Evolutionary conservation across 2,797 vertebrate genomes (phyloP), one percentile per base, ranked within the genome.

Genomic region (Hylomyscus alleni): DNA sequence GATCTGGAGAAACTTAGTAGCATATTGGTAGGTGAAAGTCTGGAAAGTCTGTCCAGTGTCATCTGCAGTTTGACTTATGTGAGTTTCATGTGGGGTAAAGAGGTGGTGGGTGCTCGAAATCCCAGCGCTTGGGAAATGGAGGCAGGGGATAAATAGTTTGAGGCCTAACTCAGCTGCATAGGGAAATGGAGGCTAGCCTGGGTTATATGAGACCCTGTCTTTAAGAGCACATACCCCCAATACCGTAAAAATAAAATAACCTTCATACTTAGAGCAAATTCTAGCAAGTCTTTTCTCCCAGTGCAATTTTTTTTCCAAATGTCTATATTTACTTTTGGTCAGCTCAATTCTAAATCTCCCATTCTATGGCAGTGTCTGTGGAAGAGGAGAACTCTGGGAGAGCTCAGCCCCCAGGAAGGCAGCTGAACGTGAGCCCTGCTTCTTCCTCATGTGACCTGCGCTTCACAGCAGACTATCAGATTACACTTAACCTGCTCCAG

Each of bases 261-360:
- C 81, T 75, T 1, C 77, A 65, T 77, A 82, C 11, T 50, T 0
- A 3, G 75, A 29, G 75, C 34, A 14, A 80, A 67, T 98, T 96
- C 96, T 77, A 96, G 92, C 72, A 98, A 98, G 94, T 94, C 97
- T 98, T 97, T 85, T 98, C 97, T 37, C 97, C 37, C 26, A 20
- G 40, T 3, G 26, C 19, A 37, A 17, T 98, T 98, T 97, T 97
- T 98, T 97, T 98, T 72, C 98, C 98, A 97, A 98, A 98, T 60
- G 98, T 98, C 86, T 98, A 98, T 78, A 98, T 97, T 97, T 98
- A 93, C 85, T 98, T 98, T 93, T 98, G 96, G 96, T 98, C 98
- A 15, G 98, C 98, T 75, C 86, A 6, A 92, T 98, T 98, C 96
- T 98, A 88, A 97, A 58, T 58, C 58, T 26, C 54, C 24, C 56